Percentiles rank a stretch among this genome's conserved stretches.
Evolutionary conservation across 2,888 invertebrate species (phyloP).

Genomic region (Galeopsomyia nigrocyanea): DNA sequence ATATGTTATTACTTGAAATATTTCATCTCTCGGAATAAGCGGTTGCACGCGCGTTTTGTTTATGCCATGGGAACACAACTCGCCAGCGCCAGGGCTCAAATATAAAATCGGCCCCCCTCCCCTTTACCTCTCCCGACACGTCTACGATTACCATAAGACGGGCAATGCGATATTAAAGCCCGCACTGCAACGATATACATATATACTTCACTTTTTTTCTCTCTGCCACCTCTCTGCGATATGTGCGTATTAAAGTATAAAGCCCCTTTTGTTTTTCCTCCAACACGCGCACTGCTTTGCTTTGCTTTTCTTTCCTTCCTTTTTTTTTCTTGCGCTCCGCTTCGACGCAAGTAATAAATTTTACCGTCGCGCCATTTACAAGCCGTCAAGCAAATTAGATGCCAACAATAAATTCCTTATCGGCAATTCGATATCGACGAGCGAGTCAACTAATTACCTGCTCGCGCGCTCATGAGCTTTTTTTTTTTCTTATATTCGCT

Average conservation of each 20-base stretch:
- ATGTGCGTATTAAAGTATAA: constrained; percentile 20
- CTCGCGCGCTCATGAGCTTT: constrained; percentile 53
- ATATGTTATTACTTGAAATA: constrained; percentile 70
- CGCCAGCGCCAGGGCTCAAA: constrained; percentile 28
- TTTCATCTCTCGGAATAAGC: constrained; percentile 69
- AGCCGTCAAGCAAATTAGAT: constrained; percentile 48
- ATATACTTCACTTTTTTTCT: no score
- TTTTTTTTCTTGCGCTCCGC: constrained; percentile 17
- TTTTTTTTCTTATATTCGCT: constrained; percentile 44
- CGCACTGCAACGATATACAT: no score
- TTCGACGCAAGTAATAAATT: constrained; percentile 43
- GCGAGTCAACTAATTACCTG: constrained; percentile 61
- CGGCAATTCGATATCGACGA: constrained; percentile 45
- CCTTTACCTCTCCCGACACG: constrained; percentile 15
- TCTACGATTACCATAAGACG: constrained; percentile 44
- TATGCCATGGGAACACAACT: constrained; percentile 61
- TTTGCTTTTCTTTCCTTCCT: constrained; percentile 44
- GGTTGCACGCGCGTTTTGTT: constrained; percentile 66
- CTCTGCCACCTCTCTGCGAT: no score
- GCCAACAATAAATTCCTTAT: constrained; percentile 49
- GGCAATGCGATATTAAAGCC: constrained; percentile 41
- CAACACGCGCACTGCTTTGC: background rate
- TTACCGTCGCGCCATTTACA: constrained; percentile 46
- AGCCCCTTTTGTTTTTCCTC: constrained; percentile 23
- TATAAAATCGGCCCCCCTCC: constrained; percentile 47